Conservation (phyloP, 2,797 vertebrate species). For the Limosa lapponica region DNA sequence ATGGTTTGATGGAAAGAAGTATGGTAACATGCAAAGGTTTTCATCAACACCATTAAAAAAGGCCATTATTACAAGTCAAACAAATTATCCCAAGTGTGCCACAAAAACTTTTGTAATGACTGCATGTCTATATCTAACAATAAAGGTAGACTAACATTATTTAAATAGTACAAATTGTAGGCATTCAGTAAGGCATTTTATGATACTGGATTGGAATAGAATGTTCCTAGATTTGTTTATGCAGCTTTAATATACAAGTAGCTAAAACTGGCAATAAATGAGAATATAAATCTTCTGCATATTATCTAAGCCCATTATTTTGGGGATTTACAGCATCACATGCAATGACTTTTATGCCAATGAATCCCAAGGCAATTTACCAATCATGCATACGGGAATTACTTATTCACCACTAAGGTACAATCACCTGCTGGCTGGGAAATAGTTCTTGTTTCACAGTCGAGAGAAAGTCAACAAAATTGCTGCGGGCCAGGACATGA, state of each 20-base stretch:
- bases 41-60: not conserved
- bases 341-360: conserved; percentile 24
- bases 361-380: conserved; percentile 52
- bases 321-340: conserved; percentile 34
- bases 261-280: conserved; percentile 36
- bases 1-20: not conserved
- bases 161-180: not conserved
- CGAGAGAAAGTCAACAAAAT: conserved; percentile 9
- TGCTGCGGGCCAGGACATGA: not conserved
- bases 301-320: conserved; percentile 44
- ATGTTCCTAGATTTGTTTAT: conserved; percentile 11
- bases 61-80: not conserved
- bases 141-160: not conserved
- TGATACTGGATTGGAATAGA: not conserved
- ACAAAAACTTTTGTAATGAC: not conserved
- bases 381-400: conserved; percentile 5
- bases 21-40: not conserved
- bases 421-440: conserved; percentile 31
- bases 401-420: conserved; percentile 11
- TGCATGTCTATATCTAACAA: not conserved
- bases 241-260: conserved; percentile 45
- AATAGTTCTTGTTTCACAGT: not conserved
- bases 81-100: not conserved
- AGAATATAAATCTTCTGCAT: conserved; percentile 61
- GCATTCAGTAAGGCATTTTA: not conserved